Conservation (phyloP, 2,888 invertebrate genomes). For the Caenorhabditis angaria region DNA sequence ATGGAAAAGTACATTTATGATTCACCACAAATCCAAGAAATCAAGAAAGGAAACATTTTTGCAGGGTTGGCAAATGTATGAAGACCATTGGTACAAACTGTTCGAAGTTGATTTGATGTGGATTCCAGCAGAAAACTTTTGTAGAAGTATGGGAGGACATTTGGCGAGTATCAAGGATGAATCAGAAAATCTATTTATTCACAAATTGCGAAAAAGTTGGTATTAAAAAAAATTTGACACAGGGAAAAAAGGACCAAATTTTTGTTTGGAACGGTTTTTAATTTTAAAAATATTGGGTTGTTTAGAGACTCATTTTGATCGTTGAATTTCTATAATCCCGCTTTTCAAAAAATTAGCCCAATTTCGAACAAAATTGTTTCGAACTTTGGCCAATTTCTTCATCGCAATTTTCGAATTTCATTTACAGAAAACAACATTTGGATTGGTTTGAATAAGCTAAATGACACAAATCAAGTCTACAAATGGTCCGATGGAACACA, state of each 20-base stretch:
- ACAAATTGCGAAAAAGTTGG: conserved; percentile 63
- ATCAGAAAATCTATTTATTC: conserved; percentile 67
- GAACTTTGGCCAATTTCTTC: too few relatives aligned
- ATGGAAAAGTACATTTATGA: not conserved
- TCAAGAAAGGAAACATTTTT: not conserved
- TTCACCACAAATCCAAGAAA: not conserved
- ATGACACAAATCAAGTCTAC: conserved; percentile 58
- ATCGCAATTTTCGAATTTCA: too few relatives aligned
- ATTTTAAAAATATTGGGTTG: not conserved
- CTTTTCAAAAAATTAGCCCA: too few relatives aligned
- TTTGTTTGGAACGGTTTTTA: too few relatives aligned
- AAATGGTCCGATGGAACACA: conserved; percentile 63
- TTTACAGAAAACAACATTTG: conserved; percentile 68
- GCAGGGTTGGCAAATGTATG: conserved; percentile 65
- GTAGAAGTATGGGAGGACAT: conserved; percentile 66
- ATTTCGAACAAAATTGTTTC: too few relatives aligned
- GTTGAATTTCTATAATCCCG: too few relatives aligned
- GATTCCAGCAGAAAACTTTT: conserved; percentile 70
- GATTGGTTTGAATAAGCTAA: conserved; percentile 69
- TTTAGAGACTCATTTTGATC: too few relatives aligned
- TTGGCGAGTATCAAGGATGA: conserved; percentile 61
- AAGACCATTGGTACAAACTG: conserved; percentile 64
- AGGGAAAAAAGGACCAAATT: too few relatives aligned
- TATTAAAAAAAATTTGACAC: not conserved
- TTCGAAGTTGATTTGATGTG: conserved; percentile 68